Evolutionary conservation across 2,888 invertebrate species (phyloP), one percentile per base, ranked within the genome.

Genomic region (Acleris cristana): DNA sequence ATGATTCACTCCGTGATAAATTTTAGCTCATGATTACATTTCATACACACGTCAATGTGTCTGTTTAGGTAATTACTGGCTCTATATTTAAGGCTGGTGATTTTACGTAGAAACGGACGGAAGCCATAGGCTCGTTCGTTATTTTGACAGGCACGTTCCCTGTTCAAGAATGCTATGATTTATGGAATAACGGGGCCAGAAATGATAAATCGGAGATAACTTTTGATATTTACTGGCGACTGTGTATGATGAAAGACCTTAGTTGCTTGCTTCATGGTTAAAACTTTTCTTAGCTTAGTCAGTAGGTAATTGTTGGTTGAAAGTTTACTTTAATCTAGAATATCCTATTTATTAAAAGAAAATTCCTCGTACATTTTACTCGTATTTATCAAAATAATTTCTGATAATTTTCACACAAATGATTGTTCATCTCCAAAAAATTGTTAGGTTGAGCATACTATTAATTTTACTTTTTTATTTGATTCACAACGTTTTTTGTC

Each of bases 11-110:
- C 84, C 85, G 86, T 90, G 91, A 92, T 92, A 92, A 92, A 92
- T 92, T 91, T 87, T 86, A 90, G 91, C 90, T 92, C 90, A 90
- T 92, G 92, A 92, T 92, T 92, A 92, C 90, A 91, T 92, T 90
- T 91, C 90, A 90, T 88, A 87, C 88, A 80, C 84, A 84, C 85
- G 89, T 91, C 92, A 89, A 90, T 89, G 85, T 87, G 90, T 90
- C 90, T 88, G 89, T 90, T 89, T 89, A 87, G 87, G 89, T 90
- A 90, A 91, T 91, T 90, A 89, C 85, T 78, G 80, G 77, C 81
- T 85, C 83, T 85, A 82, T 83, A 83, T 85, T 83, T 82, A 84
- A 84, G 86, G 81, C 84, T 82, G 82, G 81, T 78, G 70, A 79
- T 85, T 86, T 85, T 84, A 85, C 82, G 83, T 78, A 76, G 82